These are phyloP conservation scores for Sebastes fasciatus DNA, from an alignment of 2,113 vertebrate species.

Conservation along the genomic window DNA sequence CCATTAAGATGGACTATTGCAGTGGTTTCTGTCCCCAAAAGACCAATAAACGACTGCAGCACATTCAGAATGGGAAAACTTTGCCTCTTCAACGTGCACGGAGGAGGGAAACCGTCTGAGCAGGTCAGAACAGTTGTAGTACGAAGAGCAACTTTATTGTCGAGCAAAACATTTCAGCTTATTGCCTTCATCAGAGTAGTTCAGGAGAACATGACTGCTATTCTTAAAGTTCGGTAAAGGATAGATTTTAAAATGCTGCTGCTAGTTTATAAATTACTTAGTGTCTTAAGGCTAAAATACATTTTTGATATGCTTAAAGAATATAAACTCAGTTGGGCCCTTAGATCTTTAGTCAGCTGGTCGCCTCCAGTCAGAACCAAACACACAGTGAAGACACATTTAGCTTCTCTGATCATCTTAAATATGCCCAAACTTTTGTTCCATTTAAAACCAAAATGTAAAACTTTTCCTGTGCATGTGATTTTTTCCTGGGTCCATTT, in stretches of 20 bases:
- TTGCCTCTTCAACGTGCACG: neutral
- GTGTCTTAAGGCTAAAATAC: neutral
- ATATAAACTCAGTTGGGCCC: neutral
- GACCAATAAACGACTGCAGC: neutral
- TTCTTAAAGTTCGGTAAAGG: neutral
- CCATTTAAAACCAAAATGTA: neutral
- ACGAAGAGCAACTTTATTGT: neutral
- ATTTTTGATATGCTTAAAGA: neutral
- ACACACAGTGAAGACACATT: neutral
- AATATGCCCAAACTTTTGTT: neutral
- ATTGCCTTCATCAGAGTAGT: neutral
- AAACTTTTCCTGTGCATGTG: neutral
- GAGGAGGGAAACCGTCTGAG: too few relatives aligned
- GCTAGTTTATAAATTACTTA: neutral
- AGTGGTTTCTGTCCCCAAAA: neutral
- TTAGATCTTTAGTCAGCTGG: neutral
- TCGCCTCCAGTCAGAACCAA: constrained; percentile 13
- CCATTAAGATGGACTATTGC: neutral
- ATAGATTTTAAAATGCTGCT: neutral
- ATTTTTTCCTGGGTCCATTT: too few relatives aligned
- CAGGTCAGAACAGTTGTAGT: neutral
- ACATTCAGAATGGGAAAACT: neutral
- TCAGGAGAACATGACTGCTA: neutral
- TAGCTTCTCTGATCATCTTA: neutral
- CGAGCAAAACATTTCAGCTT: neutral